phyloP scores from a whole-genome alignment of 2,797 vertebrate genomes.

The Holocentrus rufus region DNA sequence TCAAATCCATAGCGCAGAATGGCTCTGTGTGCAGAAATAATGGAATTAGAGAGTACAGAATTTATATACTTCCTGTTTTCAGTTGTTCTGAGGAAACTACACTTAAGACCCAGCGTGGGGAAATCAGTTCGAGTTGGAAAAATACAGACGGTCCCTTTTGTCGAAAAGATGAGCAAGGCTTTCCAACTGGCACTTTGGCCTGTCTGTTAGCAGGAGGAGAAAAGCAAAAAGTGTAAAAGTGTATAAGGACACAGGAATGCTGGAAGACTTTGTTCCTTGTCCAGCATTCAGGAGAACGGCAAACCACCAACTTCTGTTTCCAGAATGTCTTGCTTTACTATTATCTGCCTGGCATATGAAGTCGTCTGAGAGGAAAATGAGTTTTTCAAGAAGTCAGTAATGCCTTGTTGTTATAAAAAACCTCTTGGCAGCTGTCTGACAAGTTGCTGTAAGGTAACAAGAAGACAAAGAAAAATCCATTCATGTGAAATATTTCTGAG shows the following conservation, averaged over 20 bases:
- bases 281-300: slow-evolving; percentile 17
- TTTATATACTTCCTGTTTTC: slow-evolving; percentile 38
- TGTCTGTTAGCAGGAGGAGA: slow-evolving; percentile 43
- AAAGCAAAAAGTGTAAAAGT: slow-evolving; percentile 50
- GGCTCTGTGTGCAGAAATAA: no score
- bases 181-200: slow-evolving; percentile 48
- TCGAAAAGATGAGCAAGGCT: slow-evolving; percentile 30
- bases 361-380: background rate
- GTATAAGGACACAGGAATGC: slow-evolving; percentile 62
- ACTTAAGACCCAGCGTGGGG: slow-evolving; percentile 6
- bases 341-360: background rate
- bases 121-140: slow-evolving; percentile 35
- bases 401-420: background rate
- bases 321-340: slow-evolving; percentile 5
- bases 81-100: slow-evolving; percentile 5
- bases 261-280: slow-evolving; percentile 35
- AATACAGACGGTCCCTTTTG: slow-evolving; percentile 53
- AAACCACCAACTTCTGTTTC: slow-evolving; percentile 1
- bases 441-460: no score
- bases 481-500: no score
- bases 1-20: no score
- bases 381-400: background rate
- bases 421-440: background rate
- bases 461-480: no score
- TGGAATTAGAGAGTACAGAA: no score